Percentiles rank a stretch among this genome's conserved stretches.
Conservation (phyloP, 2,888 invertebrate species). For the Lasiommata megera region DNA sequence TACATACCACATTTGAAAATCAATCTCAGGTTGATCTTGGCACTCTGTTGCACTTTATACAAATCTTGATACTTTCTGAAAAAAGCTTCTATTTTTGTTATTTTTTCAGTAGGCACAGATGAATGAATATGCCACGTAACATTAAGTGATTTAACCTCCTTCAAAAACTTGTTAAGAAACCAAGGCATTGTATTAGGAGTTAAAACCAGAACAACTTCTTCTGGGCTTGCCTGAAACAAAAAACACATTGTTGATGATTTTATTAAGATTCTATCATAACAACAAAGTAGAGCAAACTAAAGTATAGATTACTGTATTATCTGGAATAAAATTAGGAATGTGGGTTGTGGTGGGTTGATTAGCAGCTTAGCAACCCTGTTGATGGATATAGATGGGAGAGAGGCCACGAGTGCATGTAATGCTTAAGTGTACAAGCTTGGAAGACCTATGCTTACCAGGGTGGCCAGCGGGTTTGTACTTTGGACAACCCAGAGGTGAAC, state of each 20-base stretch:
- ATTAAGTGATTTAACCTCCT: conserved; percentile 76
- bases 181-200: conserved; percentile 85
- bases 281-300: too few species aligned
- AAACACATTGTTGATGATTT: not conserved
- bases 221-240: conserved; percentile 53
- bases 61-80: conserved; percentile 46
- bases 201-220: conserved; percentile 84
- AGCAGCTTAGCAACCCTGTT: too few species aligned
- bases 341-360: too few species aligned
- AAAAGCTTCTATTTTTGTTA: conserved; percentile 57
- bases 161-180: conserved; percentile 83
- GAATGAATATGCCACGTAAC: conserved; percentile 84
- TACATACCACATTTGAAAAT: conserved; percentile 89
- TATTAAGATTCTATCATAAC: too few species aligned
- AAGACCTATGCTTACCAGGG: too few species aligned
- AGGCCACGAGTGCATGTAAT: too few species aligned
- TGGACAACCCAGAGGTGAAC: too few species aligned
- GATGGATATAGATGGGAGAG: too few species aligned
- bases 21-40: conserved; percentile 81
- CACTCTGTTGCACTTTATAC: conserved; percentile 25
- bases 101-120: conserved; percentile 72
- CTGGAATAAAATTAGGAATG: too few species aligned
- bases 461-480: too few species aligned
- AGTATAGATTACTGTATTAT: too few species aligned
- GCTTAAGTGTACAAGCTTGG: too few species aligned